Evolutionary conservation across 2,888 invertebrate species (phyloP).

Genomic region (Tiphia femorata): DNA sequence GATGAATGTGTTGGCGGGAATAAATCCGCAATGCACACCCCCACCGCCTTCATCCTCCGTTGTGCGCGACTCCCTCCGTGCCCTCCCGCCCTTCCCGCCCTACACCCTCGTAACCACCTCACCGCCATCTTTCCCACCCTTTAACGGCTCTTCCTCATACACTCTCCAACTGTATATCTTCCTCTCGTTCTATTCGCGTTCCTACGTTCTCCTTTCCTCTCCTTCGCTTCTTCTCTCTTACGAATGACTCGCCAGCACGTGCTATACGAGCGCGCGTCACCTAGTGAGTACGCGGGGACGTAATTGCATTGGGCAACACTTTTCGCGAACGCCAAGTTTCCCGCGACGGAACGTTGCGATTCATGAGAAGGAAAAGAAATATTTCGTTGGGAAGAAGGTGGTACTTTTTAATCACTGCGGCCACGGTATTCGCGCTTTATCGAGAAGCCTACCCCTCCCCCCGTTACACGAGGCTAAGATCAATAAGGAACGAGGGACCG

Average conservation of each 20-base stretch:
- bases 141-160: slow-evolving; percentile 41
- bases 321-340: too few relatives aligned
- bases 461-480: too few relatives aligned
- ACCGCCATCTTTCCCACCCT: slow-evolving; percentile 36
- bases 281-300: too few relatives aligned
- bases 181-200: slow-evolving; percentile 10
- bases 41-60: slow-evolving; percentile 57
- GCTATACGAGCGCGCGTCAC: too few relatives aligned
- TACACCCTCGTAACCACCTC: slow-evolving; percentile 9
- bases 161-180: slow-evolving; percentile 36
- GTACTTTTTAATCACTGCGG: too few relatives aligned
- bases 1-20: slow-evolving; percentile 70
- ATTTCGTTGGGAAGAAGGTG: too few relatives aligned
- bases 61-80: slow-evolving; percentile 27
- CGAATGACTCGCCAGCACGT: too few relatives aligned
- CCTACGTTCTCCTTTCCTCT: slow-evolving; percentile 7
- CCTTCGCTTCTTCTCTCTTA: not conserved
- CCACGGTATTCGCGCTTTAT: too few relatives aligned
- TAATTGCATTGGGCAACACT: too few relatives aligned
- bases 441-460: too few relatives aligned
- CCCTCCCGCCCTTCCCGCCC: slow-evolving; percentile 12
- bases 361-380: too few relatives aligned
- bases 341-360: too few relatives aligned
- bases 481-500: not conserved
- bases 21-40: slow-evolving; percentile 70